Evolutionary conservation across 2,888 invertebrate genomes (phyloP), one percentile per base, ranked within the genome.

Genomic region (Ceraclea dissimilis): DNA sequence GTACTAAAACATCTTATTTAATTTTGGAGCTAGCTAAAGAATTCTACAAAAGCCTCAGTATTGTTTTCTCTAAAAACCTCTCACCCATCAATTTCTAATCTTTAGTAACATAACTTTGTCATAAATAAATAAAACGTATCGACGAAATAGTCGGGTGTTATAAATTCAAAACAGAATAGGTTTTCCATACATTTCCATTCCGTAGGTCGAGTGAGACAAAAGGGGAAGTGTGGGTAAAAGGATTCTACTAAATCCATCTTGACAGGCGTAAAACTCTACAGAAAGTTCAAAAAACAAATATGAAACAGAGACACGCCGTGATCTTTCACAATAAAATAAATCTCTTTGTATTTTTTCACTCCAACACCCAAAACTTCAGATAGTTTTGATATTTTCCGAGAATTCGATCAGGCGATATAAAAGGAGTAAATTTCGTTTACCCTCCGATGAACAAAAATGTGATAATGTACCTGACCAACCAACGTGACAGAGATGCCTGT

Each of bases 401-500:
- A 60, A 60, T 58, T 60, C 57, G 54, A 58, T 56, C 60, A 53
- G 21, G 31, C 18, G 19, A 21, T 49, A 51, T 46, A 54, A 57
- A 54, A 33, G 31, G 47, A 39, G 50, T n/a, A 46, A 46, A 51
- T 50, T 53, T 22, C n/a, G 17, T 31, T 34, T 34, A 31, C 22
- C 47, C 44, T 31, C 50, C 16, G 44, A 18, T 17, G 33, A 49
- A 17, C 49, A 39, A 39, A 39, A 39, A 39, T 47, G 18, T 20
- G 17, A 18, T n/a, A 19, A 47, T 47, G 16, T 47, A 18, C 47
- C 47, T 20, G 19, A 19, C 10, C 47, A 47, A 2, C 4, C 17
- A 19, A 8, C 47, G 13, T 43, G 43, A 43, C n/a, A 43, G 13
- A 13, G 43, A 43, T 17, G 43, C 6, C n/a, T 8, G 13, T 43